Base-by-base conservation (phyloP, 2,888 invertebrate genomes). In the Automeris io region DNA sequence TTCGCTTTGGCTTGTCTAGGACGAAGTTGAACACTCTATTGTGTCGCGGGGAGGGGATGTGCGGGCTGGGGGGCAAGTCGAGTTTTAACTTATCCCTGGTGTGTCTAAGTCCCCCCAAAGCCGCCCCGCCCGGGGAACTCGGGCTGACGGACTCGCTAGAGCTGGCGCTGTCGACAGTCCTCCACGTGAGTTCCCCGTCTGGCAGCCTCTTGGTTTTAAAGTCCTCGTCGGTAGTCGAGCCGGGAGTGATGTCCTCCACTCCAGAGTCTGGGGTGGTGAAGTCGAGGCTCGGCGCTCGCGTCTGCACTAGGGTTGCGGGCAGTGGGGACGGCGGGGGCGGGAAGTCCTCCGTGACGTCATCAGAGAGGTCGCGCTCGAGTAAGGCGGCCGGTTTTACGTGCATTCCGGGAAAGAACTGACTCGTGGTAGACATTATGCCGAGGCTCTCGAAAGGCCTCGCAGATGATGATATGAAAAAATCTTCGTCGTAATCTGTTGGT, bases 401-500 rank as follows among this genome's bases (percentile, higher is more conserved):
- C 69, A 85, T 82, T 36, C 92, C 92, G 23, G 92, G 92, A 82
- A 92, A 92, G 81, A 92, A 92, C 74, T 92, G 92, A 61, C 91
- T 91, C 42, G 88, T 88, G 21, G 80, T 76, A 18, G 82, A 78
- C 74, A 87, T 72, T 29, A 88, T 68, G 57, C 86, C 86, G 47
- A 88, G 81, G 47, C 88, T 88, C 68, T 92, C 91, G 73, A 93
- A 93, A n/a, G 92, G 92, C 39, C 90, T 88, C 45, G 91, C 89
- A 21, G 92, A 92, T 43, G 92, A 91, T 51, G 91, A 91, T 52
- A 93, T 91, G 76, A 90, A 93, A 73, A 93, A 93, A 56, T 93
- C 93, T 49, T 92, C 92, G 56, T 90, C 79, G 64, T 87, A 82
- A 54, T 85, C 89, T 89, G 66, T 19, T 5, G 9, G 23, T 29